Evolutionary conservation across 2,888 invertebrate species (phyloP).

Genomic region (Tryphoninae sp.): DNA sequence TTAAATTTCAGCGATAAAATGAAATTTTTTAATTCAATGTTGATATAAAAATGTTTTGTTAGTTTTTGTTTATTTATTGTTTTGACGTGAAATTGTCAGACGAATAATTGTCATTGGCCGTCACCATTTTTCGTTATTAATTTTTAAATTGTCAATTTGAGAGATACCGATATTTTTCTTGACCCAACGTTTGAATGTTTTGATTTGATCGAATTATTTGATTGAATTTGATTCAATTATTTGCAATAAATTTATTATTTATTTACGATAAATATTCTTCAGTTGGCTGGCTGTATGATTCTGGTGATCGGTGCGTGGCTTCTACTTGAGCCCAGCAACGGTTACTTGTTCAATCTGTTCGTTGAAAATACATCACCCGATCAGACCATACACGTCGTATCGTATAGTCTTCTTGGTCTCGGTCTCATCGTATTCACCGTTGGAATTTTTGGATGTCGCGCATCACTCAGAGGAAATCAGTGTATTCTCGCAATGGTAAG

Average conservation of each 20-base stretch:
- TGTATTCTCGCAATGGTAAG: constrained; percentile 77
- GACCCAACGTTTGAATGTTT: neutral
- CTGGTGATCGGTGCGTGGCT: constrained; percentile 83
- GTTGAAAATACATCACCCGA: constrained; percentile 80
- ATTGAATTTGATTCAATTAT: too few species aligned
- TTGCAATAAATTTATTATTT: neutral
- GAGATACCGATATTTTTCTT: too few species aligned
- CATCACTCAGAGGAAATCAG: constrained; percentile 82
- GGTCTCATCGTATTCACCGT: constrained; percentile 83
- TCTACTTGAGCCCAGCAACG: constrained; percentile 82
- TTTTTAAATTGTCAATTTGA: too few species aligned
- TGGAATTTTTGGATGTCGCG: constrained; percentile 84
- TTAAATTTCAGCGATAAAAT: too few species aligned
- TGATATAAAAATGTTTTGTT: neutral
- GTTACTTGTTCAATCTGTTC: constrained; percentile 82
- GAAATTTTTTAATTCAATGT: too few species aligned
- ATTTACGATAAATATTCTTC: constrained; percentile 51
- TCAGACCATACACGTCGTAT: constrained; percentile 81
- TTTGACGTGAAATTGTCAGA: too few species aligned
- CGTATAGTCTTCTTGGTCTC: constrained; percentile 82
- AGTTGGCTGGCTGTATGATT: constrained; percentile 83
- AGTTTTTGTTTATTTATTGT: neutral
- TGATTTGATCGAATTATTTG: too few species aligned
- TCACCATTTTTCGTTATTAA: too few species aligned
- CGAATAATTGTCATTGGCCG: too few species aligned